Evolutionary conservation across 1,140 invertebrate species (phyloP).

Genomic region (Archegozetes longisetosus): DNA sequence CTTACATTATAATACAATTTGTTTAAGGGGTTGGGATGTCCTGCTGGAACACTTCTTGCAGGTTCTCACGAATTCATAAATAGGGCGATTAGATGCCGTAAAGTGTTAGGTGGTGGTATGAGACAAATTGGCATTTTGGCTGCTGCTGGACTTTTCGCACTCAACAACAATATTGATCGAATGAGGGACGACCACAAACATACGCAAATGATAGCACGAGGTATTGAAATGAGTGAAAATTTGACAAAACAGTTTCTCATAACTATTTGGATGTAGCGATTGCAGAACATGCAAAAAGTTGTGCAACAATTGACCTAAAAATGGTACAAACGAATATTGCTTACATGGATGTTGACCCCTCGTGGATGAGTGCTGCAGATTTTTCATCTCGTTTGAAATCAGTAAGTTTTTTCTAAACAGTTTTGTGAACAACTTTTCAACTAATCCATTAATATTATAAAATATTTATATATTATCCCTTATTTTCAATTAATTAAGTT

Average conservation of each 20-base stretch:
- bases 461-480: too few species aligned
- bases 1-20: slow-evolving; percentile 21
- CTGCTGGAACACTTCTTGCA: slow-evolving; percentile 65
- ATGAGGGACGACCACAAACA: slow-evolving; percentile 56
- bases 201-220: slow-evolving; percentile 45
- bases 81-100: slow-evolving; percentile 52
- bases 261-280: slow-evolving; percentile 32
- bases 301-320: slow-evolving; percentile 44
- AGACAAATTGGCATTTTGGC: slow-evolving; percentile 74
- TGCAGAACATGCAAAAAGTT: slow-evolving; percentile 28
- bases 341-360: slow-evolving; percentile 40
- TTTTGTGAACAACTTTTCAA: too few species aligned
- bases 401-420: slow-evolving; percentile 30
- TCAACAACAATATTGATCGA: slow-evolving; percentile 53
- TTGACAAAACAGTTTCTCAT: slow-evolving; percentile 26
- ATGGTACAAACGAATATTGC: slow-evolving; percentile 61
- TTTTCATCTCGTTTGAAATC: slow-evolving; percentile 39
- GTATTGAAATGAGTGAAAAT: slow-evolving; percentile 31
- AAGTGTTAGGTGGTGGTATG: slow-evolving; percentile 81
- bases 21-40: slow-evolving; percentile 60
- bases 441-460: too few species aligned
- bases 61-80: slow-evolving; percentile 58
- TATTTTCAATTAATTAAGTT: too few species aligned
- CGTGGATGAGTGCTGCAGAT: slow-evolving; percentile 33
- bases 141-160: slow-evolving; percentile 61